These are phyloP conservation scores for Phalacrocorax carbo DNA, from an alignment of 2,113 vertebrate species.

Conservation along the genomic window DNA sequence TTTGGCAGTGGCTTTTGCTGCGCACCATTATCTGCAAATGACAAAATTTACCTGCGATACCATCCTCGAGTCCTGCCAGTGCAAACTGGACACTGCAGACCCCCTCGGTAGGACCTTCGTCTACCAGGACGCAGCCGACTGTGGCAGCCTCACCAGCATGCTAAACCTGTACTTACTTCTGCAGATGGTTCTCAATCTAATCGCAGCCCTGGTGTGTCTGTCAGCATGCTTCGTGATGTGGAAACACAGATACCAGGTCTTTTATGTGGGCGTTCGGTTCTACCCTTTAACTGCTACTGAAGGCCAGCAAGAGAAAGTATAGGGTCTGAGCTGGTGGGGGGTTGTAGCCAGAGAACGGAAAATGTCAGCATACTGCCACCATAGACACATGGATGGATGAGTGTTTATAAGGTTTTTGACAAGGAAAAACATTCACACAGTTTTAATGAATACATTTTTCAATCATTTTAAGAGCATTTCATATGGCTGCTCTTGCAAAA, in stretches of 20 bases:
- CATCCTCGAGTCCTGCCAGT: constrained; percentile 74
- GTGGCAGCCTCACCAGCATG: constrained; percentile 74
- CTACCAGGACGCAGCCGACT: constrained; percentile 81
- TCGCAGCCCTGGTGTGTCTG: constrained; percentile 83
- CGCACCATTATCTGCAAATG: constrained; percentile 83
- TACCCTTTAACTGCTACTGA: constrained; percentile 47
- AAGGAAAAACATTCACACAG: not conserved
- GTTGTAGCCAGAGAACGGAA: not conserved
- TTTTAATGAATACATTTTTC: constrained; percentile 26
- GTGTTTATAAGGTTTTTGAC: not conserved
- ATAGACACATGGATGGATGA: not conserved
- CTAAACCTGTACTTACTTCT: constrained; percentile 85
- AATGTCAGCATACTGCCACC: not conserved
- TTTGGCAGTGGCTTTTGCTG: constrained; percentile 85
- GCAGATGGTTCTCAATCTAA: constrained; percentile 88
- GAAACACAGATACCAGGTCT: constrained; percentile 96
- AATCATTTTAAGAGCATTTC: not conserved
- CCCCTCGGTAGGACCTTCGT: constrained; percentile 86
- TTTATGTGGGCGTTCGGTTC: constrained; percentile 84
- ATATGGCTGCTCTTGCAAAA: not conserved
- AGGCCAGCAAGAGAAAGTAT: constrained; percentile 81
- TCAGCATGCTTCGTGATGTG: constrained; percentile 90
- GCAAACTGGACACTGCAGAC: constrained; percentile 80
- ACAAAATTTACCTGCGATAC: constrained; percentile 75
- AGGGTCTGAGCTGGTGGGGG: not conserved